Base-by-base conservation (phyloP, 2,113 vertebrate genomes). In the Carassius auratus region DNA sequence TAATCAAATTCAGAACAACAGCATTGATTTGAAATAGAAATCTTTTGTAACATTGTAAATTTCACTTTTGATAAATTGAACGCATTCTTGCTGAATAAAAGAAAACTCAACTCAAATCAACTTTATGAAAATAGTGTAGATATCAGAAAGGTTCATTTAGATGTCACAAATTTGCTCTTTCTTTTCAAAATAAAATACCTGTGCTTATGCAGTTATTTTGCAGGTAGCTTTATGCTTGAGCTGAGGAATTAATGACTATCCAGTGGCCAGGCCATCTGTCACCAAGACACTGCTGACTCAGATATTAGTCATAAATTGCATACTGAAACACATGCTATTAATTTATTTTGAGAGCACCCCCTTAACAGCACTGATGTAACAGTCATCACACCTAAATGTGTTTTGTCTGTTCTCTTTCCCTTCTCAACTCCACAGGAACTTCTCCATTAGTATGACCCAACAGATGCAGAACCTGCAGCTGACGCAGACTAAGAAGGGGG, bases 381-480 rank as follows among this genome's bases (percentile, higher is more conserved):
- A 30, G 66, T 33, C 52, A 61, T 19, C 3, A 33, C 62, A 33
- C n/a, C 59, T 88, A 66, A 73, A 64, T 23, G 45, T 82, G 52
- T 52, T 76, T n/a, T 12, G 17, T 76, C 23, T 69, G 4, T 48
- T 23, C 42, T n/a, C 61, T n/a, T 66, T 73, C 30, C 48, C 45
- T 52, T 7, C 76, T 23, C 36, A 55, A n/a, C 76, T 23, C 52
- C 73, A n/a, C 88, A 98, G 97, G 93, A 94, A 88, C 64, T 87
- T 90, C 76, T 59, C 89, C 2, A 89, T 89, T 85, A 95, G 92
- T 30, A 97, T 98, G 97, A 98, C 96, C 1, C 97, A 98, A 93
- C 97, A 98, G 92, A 99, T 99, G 97, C 97, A 98, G 88, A 98
- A 94, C 88, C 92, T 99, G 21, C 96, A 97, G 87, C 93, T 99